Conservation (phyloP, 2,888 invertebrate genomes). For the Prenolepis imparis region DNA sequence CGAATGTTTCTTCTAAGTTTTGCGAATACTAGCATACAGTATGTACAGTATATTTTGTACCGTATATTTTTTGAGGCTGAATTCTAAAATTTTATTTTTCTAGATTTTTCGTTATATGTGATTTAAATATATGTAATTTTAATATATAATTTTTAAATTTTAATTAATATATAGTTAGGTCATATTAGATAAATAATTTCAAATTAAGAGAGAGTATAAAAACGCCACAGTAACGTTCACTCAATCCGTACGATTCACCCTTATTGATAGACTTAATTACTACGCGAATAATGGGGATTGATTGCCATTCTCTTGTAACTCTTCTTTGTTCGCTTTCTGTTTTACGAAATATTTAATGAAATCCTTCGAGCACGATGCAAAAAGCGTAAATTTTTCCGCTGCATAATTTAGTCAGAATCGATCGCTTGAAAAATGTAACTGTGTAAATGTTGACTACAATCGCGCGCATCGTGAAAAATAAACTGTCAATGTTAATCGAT, state of each 20-base stretch:
- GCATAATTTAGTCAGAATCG: conserved; percentile 27
- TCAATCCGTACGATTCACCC: background rate
- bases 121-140: background rate
- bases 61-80: background rate
- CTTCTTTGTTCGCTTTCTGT: conserved; percentile 8
- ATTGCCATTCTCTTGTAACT: conserved; percentile 7
- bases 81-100: background rate
- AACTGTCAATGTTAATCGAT: background rate
- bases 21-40: background rate
- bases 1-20: too few relatives aligned
- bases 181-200: background rate
- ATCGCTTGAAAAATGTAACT: conserved; percentile 11
- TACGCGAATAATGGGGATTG: conserved; percentile 20
- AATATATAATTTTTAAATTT: background rate
- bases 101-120: background rate
- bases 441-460: too few relatives aligned
- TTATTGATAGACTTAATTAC: conserved; percentile 7
- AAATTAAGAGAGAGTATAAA: background rate
- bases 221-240: background rate
- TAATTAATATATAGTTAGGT: background rate
- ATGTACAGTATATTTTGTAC: too few relatives aligned
- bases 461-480: background rate
- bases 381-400: background rate
- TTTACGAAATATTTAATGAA: conserved; percentile 36
- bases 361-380: background rate